Percentiles rank a stretch among this genome's conserved stretches.
These are phyloP conservation scores for Orgyia antiqua DNA, from an alignment of 2,888 invertebrate species.

Conservation along the genomic window DNA sequence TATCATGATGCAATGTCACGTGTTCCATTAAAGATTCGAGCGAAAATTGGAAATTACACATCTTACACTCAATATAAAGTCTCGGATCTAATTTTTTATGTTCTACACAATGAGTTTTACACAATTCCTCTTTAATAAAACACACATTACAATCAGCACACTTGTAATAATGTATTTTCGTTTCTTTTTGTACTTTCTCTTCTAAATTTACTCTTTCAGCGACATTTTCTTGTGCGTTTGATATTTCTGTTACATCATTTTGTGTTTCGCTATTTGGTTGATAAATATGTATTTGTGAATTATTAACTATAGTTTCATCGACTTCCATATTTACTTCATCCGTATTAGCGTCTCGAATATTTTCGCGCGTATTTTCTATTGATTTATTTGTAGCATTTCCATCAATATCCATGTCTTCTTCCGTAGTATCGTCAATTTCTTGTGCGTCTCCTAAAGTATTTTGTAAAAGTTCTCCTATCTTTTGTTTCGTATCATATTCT, in stretches of 20 bases:
- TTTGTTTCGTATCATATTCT: not conserved
- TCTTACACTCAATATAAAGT: conserved; percentile 48
- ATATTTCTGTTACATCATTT: not conserved
- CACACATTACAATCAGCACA: conserved; percentile 44
- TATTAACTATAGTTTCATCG: not conserved
- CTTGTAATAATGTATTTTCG: conserved; percentile 21
- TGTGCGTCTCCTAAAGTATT: no score
- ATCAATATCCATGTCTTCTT: not conserved
- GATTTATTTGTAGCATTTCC: not conserved
- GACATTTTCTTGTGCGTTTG: not conserved
- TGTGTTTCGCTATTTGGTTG: not conserved
- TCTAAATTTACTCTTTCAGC: not conserved
- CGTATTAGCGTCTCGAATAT: not conserved
- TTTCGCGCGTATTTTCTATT: not conserved
- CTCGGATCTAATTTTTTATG: conserved; percentile 36
- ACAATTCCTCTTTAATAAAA: conserved; percentile 31
- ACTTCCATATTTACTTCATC: not conserved
- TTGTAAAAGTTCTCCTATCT: not conserved
- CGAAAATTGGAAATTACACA: conserved; percentile 46
- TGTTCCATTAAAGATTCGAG: conserved; percentile 36
- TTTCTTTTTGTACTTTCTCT: no score
- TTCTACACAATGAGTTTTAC: conserved; percentile 32
- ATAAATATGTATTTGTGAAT: not conserved
- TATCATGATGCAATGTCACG: conserved; percentile 35
- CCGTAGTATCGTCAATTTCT: no score